These are phyloP conservation scores for Cebus imitator DNA, from an alignment of 2,113 vertebrate species.

Conservation along the genomic window DNA sequence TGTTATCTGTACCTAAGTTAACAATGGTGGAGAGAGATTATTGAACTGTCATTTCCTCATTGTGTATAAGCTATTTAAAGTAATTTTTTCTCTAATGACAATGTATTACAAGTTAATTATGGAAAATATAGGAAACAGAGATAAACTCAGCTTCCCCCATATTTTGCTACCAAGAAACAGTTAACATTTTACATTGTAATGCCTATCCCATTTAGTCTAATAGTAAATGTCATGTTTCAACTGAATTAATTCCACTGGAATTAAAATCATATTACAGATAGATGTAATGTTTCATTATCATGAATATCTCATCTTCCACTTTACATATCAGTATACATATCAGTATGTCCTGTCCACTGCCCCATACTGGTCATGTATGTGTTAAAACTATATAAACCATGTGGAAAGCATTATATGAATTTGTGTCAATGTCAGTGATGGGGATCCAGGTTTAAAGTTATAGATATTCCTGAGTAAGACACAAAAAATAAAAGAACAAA, in stretches of 20 bases:
- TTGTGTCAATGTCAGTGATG: background rate
- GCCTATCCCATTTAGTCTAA: background rate
- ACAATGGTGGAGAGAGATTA: background rate
- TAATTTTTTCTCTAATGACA: background rate
- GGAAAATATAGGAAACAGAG: background rate
- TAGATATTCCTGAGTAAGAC: background rate
- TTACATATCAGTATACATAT: background rate
- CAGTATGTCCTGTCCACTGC: background rate
- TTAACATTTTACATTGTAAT: background rate
- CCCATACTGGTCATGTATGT: background rate
- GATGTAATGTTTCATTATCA: background rate
- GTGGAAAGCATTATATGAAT: background rate
- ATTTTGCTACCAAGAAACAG: background rate
- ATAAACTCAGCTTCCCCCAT: background rate
- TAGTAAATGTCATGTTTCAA: background rate
- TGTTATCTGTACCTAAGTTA: background rate
- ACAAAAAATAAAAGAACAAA: background rate
- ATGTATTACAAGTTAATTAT: background rate
- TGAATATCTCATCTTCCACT: background rate
- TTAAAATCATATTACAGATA: background rate
- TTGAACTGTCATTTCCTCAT: background rate
- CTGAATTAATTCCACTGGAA: background rate
- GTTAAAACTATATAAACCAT: background rate
- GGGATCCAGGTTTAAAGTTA: no score
- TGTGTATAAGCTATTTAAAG: background rate